Conservation (phyloP, 2,888 invertebrate species). For the Cremastobaeus sp. region DNA sequence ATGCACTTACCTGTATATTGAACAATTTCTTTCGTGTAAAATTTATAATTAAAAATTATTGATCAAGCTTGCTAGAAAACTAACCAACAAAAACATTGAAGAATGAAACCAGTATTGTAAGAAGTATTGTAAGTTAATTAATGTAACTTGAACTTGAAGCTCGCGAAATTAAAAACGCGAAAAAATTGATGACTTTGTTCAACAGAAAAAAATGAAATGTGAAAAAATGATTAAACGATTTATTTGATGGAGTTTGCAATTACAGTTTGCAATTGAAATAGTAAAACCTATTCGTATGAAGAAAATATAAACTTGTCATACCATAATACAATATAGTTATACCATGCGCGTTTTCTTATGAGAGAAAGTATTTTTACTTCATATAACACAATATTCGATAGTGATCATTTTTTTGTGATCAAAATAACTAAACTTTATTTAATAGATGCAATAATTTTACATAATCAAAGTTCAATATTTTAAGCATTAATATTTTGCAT, state of each 20-base stretch:
- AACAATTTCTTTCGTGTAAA: constrained; percentile 5
- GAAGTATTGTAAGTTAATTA: constrained; percentile 21
- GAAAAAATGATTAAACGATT: constrained; percentile 42
- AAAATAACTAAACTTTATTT: too few relatives aligned
- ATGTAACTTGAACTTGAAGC: constrained; percentile 29
- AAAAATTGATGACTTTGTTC: constrained; percentile 13
- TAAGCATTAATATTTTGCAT: too few relatives aligned
- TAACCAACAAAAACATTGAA: too few relatives aligned
- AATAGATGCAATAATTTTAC: too few relatives aligned
- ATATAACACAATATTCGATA: too few relatives aligned
- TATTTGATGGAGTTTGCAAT: constrained; percentile 38
- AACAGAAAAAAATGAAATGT: constrained; percentile 12
- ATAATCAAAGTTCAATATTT: too few relatives aligned
- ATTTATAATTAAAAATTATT: constrained; percentile 15
- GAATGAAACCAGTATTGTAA: too few relatives aligned
- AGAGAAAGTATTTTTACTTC: too few relatives aligned
- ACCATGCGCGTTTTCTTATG: too few relatives aligned
- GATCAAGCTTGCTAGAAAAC: constrained; percentile 34
- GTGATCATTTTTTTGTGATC: too few relatives aligned
- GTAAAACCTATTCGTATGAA: constrained; percentile 45
- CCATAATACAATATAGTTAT: too few relatives aligned
- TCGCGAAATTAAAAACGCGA: constrained; percentile 23
- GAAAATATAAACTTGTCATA: constrained; percentile 49
- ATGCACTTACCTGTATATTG: constrained; percentile 6
- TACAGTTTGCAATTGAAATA: constrained; percentile 36